Percentiles rank a stretch among this genome's conserved stretches.
Evolutionary conservation across 2,113 vertebrate species (phyloP).

Genomic region (Raja brachyura): DNA sequence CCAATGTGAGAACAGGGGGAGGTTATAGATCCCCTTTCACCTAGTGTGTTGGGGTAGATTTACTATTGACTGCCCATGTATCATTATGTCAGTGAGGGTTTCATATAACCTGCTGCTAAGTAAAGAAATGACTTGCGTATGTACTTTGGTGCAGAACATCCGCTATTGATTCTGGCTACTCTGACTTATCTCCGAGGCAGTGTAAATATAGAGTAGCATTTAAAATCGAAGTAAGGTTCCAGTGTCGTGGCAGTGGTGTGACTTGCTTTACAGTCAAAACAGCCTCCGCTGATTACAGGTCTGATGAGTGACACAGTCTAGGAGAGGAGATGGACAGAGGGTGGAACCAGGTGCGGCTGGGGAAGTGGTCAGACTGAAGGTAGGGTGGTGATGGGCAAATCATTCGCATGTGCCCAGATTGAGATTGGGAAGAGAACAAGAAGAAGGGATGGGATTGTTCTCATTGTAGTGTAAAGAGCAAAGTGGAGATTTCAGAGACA

Average conservation of each 20-base stretch:
- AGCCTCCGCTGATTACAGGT: background rate
- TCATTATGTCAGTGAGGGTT: background rate
- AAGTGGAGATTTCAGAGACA: background rate
- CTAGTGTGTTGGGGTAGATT: background rate
- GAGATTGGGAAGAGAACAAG: background rate
- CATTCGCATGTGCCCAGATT: background rate
- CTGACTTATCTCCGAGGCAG: background rate
- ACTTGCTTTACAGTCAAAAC: background rate
- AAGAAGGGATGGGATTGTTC: background rate
- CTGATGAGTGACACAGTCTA: background rate
- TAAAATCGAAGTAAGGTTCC: background rate
- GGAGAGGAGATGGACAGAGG: background rate
- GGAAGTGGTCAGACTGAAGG: background rate
- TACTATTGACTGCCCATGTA: background rate
- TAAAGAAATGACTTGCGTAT: constrained; percentile 9
- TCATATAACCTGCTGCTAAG: constrained; percentile 13
- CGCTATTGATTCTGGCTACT: constrained; percentile 1
- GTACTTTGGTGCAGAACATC: constrained; percentile 4
- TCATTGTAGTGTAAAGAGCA: background rate
- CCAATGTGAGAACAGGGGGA: background rate
- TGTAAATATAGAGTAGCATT: background rate
- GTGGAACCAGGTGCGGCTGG: background rate
- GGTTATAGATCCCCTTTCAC: too few species aligned
- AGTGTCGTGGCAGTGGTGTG: background rate
- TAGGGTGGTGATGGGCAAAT: background rate